phyloP scores from a whole-genome alignment of 2,113 vertebrate genomes.

The Cryptomyrus ogoouensis region DNA sequence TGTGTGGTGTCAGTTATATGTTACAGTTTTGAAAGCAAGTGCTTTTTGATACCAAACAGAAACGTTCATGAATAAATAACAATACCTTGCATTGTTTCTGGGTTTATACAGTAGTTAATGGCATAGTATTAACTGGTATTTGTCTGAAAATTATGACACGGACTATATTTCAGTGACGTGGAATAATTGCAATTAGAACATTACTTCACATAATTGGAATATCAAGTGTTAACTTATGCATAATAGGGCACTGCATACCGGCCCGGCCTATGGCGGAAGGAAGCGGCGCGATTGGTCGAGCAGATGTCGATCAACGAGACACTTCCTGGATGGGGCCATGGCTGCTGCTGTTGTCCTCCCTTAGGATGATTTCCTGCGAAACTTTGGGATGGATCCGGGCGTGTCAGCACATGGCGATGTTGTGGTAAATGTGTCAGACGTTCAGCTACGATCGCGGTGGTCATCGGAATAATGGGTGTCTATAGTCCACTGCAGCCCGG shows the following conservation, averaged over 20 bases:
- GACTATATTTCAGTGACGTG: background rate
- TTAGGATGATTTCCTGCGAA: constrained; percentile 5
- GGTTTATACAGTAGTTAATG: background rate
- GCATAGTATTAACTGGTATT: background rate
- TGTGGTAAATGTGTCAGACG: constrained; percentile 12
- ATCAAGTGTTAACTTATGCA: background rate
- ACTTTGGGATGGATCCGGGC: background rate
- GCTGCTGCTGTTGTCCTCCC: background rate
- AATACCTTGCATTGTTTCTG: background rate
- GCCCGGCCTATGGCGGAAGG: background rate
- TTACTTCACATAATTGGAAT: background rate
- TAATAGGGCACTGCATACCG: background rate
- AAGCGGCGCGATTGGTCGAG: constrained; percentile 12
- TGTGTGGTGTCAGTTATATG: background rate
- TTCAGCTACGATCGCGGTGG: background rate
- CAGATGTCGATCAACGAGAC: background rate
- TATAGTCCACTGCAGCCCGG: background rate
- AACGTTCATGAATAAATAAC: background rate
- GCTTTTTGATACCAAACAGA: background rate
- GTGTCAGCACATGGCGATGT: background rate
- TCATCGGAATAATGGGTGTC: background rate
- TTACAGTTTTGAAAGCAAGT: background rate
- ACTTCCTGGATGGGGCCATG: constrained; percentile 29
- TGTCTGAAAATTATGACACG: background rate
- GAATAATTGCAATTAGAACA: background rate